Conservation (phyloP, 2,113 vertebrate species). For the Embiotoca jacksoni region DNA sequence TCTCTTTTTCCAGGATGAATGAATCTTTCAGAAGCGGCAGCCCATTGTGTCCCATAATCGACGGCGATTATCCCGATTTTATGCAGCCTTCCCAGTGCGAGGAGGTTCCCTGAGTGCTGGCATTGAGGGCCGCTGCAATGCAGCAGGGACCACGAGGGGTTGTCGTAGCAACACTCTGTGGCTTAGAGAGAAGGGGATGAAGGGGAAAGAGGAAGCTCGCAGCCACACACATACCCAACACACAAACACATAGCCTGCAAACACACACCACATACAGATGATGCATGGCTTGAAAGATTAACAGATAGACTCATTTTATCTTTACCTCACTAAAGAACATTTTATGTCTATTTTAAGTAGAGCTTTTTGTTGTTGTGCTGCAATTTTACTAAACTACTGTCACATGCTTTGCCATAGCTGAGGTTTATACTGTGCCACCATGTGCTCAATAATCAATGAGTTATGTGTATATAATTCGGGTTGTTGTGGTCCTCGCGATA, state of each 20-base stretch:
- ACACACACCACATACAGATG: conserved; percentile 38
- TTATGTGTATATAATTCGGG: conserved; percentile 9
- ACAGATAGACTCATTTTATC: not conserved
- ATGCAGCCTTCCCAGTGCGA: conserved; percentile 84
- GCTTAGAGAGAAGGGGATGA: conserved; percentile 72
- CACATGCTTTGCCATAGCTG: not conserved
- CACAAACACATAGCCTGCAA: conserved; percentile 44
- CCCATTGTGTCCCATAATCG: conserved; percentile 85
- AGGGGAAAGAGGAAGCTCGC: conserved; percentile 72
- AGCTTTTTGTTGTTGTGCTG: not conserved
- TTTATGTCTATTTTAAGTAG: not conserved
- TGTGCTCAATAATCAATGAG: conserved; percentile 15
- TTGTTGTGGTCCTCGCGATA: conserved; percentile 22
- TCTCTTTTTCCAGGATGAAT: conserved; percentile 84
- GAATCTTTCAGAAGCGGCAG: conserved; percentile 85
- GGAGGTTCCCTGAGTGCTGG: conserved; percentile 80
- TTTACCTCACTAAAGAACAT: conserved; percentile 14
- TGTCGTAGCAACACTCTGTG: conserved; percentile 83
- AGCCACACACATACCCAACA: conserved; percentile 55
- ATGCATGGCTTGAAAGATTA: conserved; percentile 25
- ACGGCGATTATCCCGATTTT: conserved; percentile 87
- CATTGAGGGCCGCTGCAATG: conserved; percentile 79
- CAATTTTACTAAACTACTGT: conserved; percentile 1
- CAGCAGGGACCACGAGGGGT: conserved; percentile 78
- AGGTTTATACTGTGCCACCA: not conserved